Evolutionary conservation across 2,888 invertebrate genomes (phyloP), one percentile per base, ranked within the genome.

Genomic region (Diabrotica balteata): DNA sequence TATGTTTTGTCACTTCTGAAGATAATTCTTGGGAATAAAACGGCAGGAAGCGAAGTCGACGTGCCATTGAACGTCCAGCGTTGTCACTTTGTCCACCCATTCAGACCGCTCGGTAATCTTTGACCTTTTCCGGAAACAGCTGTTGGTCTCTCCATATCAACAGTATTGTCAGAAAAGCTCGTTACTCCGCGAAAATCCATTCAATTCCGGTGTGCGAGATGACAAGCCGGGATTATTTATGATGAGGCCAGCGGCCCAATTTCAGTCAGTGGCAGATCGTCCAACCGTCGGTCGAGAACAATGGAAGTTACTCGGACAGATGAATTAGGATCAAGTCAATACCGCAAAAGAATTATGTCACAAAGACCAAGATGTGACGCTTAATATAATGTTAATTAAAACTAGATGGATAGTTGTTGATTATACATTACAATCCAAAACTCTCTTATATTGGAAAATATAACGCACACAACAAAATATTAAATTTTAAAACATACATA

Each of bases 121-220:
- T 67, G 67, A 70, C 70, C 70, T 67, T 63, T 65, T 60, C n/a
- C 51, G 64, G 52, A 67, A 67, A 57, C 69, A 70, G 63, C 69
- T 67, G 69, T 64, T 65, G 59, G 61, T 60, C 63, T 59, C 58
- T 59, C 60, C 67, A 59, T 61, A 66, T 68, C 63, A 66, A 55
- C 60, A 55, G 22, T 45, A 57, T 66, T 61, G 66, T 66, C 55
- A 60, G 55, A 51, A 45, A 55, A 66, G 49, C 60, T 55, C 66
- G 60, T 60, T 66, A 55, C 51, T 45, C 55, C 43, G 44, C 49
- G 8, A 54, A 63, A 53, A 61, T 46, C 53, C 61, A 61, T 46
- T 61, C 51, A 61, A 61, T 61, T 61, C 44, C 61, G 22, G 53
- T 53, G 53, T 43, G 52, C 43, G 61, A 53, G 55, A 57, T 62